Conservation (phyloP, 2,113 vertebrate species). For the Phaetusa simplex region DNA sequence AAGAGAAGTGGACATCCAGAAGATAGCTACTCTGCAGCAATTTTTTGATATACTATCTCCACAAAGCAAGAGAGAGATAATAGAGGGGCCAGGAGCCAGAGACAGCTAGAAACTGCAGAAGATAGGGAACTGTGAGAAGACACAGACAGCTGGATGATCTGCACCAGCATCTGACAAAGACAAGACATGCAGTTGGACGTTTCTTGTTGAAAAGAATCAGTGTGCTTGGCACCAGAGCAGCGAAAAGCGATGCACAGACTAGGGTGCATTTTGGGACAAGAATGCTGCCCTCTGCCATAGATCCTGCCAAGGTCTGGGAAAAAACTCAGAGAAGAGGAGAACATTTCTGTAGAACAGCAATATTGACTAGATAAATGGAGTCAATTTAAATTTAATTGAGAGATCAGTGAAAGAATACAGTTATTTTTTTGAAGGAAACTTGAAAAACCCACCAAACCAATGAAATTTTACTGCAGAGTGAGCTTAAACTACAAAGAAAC, state of each 20-base stretch:
- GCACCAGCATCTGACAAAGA: neutral
- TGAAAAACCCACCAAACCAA: neutral
- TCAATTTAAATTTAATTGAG: neutral
- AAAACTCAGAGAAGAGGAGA: neutral
- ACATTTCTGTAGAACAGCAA: neutral
- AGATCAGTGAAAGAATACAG: neutral
- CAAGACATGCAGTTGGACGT: neutral
- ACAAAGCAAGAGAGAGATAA: conserved; percentile 46
- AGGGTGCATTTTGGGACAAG: neutral
- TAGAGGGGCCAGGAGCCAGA: neutral
- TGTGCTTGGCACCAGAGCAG: neutral
- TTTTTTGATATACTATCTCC: conserved; percentile 60
- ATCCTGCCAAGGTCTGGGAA: neutral
- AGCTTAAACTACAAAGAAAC: neutral
- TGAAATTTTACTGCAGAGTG: neutral
- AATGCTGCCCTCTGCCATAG: neutral
- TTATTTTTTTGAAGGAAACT: neutral
- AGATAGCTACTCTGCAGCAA: conserved; percentile 41
- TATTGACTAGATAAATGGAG: neutral
- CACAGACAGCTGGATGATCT: neutral
- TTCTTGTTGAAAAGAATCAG: neutral
- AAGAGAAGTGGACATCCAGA: conserved; percentile 21
- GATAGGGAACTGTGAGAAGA: conserved; percentile 3
- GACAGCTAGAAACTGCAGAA: conserved; percentile 17
- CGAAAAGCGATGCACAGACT: neutral